These are phyloP conservation scores for Epicampocera succincta DNA, from an alignment of 2,888 invertebrate species.

Conservation along the genomic window DNA sequence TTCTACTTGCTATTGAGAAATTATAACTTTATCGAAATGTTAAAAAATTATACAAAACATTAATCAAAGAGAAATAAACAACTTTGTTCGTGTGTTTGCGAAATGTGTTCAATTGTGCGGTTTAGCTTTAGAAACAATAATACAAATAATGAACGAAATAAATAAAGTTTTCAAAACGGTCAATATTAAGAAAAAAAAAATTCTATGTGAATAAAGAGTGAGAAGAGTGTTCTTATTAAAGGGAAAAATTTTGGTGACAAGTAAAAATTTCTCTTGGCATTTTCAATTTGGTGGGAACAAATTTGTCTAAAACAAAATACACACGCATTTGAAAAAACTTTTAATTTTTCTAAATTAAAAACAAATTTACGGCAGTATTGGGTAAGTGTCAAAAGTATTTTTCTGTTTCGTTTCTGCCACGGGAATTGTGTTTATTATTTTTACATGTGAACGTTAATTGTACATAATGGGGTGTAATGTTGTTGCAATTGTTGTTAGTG, in stretches of 20 bases:
- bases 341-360: constrained; percentile 24
- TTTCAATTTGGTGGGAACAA: constrained; percentile 28
- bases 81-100: constrained; percentile 12
- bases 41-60: background rate
- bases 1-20: background rate
- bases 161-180: background rate
- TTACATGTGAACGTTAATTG: background rate
- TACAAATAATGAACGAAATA: constrained; percentile 2
- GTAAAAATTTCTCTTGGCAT: constrained; percentile 12
- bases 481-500: constrained; percentile 7
- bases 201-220: constrained; percentile 55
- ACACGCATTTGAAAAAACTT: constrained; percentile 44
- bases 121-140: constrained; percentile 29
- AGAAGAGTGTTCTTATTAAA: constrained; percentile 51
- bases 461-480: background rate
- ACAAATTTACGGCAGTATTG: constrained; percentile 15
- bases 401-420: background rate
- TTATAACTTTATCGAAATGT: background rate
- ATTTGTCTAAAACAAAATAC: constrained; percentile 34
- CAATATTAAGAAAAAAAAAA: constrained; percentile 16
- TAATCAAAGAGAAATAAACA: background rate
- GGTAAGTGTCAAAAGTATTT: background rate
- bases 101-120: constrained; percentile 32
- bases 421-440: background rate
- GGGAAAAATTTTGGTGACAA: constrained; percentile 58